Percentiles rank a stretch among this genome's conserved stretches.
phyloP scores from a whole-genome alignment of 2,797 vertebrate genomes.

The Melanotaenia pygmaea region DNA sequence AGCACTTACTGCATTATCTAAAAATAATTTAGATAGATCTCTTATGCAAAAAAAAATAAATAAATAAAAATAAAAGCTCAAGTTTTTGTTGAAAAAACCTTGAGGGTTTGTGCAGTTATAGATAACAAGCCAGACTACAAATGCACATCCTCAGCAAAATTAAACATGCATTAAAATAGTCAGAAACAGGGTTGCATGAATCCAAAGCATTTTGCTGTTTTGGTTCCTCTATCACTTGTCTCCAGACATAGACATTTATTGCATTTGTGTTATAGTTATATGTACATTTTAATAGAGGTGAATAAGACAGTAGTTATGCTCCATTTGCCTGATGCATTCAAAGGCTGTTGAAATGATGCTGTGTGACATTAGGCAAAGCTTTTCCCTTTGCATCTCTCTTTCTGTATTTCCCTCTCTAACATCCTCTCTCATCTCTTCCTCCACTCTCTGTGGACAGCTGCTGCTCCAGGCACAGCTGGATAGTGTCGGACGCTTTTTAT shows the following conservation, averaged over 20 bases:
- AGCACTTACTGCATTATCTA: conserved; percentile 30
- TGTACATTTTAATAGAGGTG: conserved; percentile 32
- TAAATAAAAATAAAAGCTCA: conserved; percentile 36
- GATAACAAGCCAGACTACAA: conserved; percentile 59
- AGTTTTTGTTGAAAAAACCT: conserved; percentile 40
- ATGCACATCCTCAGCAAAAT: conserved; percentile 68
- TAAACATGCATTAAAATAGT: conserved; percentile 64
- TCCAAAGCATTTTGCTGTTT: conserved; percentile 44
- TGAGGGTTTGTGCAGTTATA: conserved; percentile 35
- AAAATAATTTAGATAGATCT: conserved; percentile 31
- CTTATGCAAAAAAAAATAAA: conserved; percentile 3
- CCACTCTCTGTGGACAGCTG: conserved; percentile 68
- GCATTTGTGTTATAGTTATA: conserved; percentile 22
- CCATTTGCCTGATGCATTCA: conserved; percentile 72
- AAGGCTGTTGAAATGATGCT: conserved; percentile 52
- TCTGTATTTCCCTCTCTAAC: conserved; percentile 31
- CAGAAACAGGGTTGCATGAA: conserved; percentile 42
- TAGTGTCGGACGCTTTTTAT: conserved; percentile 59
- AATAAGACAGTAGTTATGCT: conserved; percentile 56
- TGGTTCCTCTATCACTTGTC: conserved; percentile 30
- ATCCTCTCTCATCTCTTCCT: conserved; percentile 40
- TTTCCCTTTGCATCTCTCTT: conserved; percentile 33
- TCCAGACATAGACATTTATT: conserved; percentile 31
- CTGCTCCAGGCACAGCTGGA: conserved; percentile 79
- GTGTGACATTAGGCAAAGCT: conserved; percentile 55